Conservation (phyloP, 2,888 invertebrate species). For the Horisme vitalbata region DNA sequence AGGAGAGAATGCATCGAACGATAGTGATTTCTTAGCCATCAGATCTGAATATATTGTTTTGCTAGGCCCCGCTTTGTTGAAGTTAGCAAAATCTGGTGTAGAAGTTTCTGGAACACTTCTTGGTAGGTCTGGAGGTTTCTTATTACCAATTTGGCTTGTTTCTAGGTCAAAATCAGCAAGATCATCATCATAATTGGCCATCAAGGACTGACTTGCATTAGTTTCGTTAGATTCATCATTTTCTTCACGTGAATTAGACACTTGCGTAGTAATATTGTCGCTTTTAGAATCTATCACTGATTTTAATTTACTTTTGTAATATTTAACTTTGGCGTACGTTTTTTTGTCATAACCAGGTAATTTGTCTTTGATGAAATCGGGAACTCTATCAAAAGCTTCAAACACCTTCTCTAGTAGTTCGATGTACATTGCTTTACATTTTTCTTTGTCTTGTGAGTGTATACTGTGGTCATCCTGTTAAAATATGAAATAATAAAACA, state of each 20-base stretch:
- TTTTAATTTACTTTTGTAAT: conserved; percentile 83
- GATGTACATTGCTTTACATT: conserved; percentile 79
- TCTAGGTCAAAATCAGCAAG: conserved; percentile 52
- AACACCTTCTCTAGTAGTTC: conserved; percentile 85
- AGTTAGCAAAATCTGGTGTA: conserved; percentile 53
- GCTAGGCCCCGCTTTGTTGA: conserved; percentile 43
- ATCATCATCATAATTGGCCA: conserved; percentile 45
- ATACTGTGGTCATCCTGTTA: conserved; percentile 42
- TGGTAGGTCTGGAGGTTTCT: conserved; percentile 22
- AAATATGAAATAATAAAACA: too few species aligned
- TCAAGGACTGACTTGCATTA: conserved; percentile 42
- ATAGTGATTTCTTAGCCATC: conserved; percentile 53
- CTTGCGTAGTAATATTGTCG: conserved; percentile 40
- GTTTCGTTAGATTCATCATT: conserved; percentile 23
- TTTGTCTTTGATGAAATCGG: conserved; percentile 81
- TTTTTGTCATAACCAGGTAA: conserved; percentile 84
- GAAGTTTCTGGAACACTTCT: conserved; percentile 42
- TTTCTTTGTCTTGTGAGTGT: conserved; percentile 45
- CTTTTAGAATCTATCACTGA: conserved; percentile 62
- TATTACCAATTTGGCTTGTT: conserved; percentile 40
- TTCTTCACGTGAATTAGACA: conserved; percentile 30
- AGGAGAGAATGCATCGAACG: conserved; percentile 57
- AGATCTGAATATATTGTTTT: conserved; percentile 57
- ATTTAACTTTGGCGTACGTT: conserved; percentile 82
- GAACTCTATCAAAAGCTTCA: conserved; percentile 85